A percentile compares a stretch with the other conserved stretches of the same genome.
Conservation (phyloP, 2,797 vertebrate species). For the Apogon talboti region DNA sequence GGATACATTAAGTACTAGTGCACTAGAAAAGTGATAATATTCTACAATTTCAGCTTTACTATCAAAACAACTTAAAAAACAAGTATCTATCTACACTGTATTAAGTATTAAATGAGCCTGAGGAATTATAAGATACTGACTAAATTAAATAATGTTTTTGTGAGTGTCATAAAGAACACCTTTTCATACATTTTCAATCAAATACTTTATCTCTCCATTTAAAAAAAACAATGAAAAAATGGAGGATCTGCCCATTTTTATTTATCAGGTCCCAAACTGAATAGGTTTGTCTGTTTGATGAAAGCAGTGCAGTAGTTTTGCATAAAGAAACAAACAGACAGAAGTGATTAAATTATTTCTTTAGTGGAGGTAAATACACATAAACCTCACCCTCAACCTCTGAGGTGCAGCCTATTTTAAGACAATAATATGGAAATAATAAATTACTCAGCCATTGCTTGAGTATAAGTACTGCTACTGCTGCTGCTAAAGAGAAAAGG, state of each 20-base stretch:
- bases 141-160: not conserved
- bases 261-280: too few relatives aligned
- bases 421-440: constrained; percentile 31
- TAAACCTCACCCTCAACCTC: constrained; percentile 1
- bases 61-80: not conserved
- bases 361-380: not conserved
- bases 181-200: too few relatives aligned
- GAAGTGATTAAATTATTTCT: too few relatives aligned
- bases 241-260: too few relatives aligned
- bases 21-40: not conserved
- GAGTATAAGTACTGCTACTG: constrained; percentile 21
- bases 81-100: not conserved
- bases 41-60: not conserved
- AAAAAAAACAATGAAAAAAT: too few relatives aligned
- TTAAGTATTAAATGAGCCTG: not conserved
- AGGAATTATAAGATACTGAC: not conserved
- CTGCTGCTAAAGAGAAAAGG: constrained; percentile 18
- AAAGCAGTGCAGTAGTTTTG: too few relatives aligned
- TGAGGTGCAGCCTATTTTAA: constrained; percentile 17
- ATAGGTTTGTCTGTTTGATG: too few relatives aligned
- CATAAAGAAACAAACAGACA: too few relatives aligned
- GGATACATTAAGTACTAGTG: not conserved
- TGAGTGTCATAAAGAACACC: not conserved
- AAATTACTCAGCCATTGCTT: constrained; percentile 34
- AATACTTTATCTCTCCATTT: too few relatives aligned